A percentile compares a stretch with the other conserved stretches of the same genome.
phyloP scores from a whole-genome alignment of 2,797 vertebrate species.

The Onychomys leucogaster region DNA sequence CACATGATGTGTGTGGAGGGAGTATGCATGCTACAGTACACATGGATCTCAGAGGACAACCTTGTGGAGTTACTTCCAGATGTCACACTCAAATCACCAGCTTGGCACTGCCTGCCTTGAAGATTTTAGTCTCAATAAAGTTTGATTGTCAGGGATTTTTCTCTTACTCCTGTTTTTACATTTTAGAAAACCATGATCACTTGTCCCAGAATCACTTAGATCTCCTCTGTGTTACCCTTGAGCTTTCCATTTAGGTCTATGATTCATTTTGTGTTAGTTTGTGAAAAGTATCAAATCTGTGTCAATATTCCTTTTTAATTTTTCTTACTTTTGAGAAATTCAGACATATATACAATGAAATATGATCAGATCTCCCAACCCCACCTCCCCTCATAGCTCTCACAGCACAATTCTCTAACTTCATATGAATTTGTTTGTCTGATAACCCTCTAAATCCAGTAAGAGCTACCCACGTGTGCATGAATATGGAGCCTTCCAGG shows the following conservation, averaged over 20 bases:
- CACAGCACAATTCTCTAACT: neutral
- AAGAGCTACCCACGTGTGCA: neutral
- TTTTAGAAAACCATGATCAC: neutral
- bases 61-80: neutral
- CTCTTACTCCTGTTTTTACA: neutral
- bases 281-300: neutral
- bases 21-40: neutral
- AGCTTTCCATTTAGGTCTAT: neutral
- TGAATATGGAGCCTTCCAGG: neutral
- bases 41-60: neutral
- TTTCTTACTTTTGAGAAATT: neutral
- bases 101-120: too few species aligned
- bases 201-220: neutral
- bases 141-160: neutral
- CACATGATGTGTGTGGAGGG: neutral
- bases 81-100: neutral
- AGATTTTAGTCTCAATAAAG: neutral
- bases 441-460: neutral
- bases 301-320: neutral
- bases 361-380: neutral
- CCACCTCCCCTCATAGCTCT: neutral
- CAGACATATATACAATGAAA: neutral
- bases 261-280: neutral
- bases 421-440: neutral
- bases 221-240: neutral